Evolutionary conservation across 1,140 invertebrate genomes (phyloP).

Genomic region (Drosophila virilis): DNA sequence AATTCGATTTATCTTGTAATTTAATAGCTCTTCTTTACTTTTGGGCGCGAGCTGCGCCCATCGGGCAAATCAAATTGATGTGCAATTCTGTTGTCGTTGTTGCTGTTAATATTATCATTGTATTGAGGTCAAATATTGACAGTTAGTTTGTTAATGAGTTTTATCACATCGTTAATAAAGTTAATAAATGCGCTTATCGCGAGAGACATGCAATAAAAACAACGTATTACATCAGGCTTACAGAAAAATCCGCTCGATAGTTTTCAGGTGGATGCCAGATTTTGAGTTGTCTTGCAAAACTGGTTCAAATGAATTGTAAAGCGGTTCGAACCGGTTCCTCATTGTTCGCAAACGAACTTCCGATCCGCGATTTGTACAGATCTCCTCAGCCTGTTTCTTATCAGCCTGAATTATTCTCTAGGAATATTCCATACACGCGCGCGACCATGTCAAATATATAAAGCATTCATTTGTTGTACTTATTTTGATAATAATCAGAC

Average conservation of each 20-base stretch:
- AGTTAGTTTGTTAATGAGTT: constrained; percentile 52
- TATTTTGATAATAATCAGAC: constrained; percentile 16
- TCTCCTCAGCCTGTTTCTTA: background rate
- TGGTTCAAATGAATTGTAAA: background rate
- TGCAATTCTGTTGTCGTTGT: constrained; percentile 8
- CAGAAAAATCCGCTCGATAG: constrained; percentile 7
- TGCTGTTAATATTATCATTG: constrained; percentile 12
- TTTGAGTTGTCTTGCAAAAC: constrained; percentile 3
- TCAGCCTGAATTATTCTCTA: background rate
- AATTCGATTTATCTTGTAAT: constrained; percentile 15
- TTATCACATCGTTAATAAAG: constrained; percentile 66
- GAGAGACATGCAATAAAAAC: constrained; percentile 60
- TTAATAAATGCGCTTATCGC: constrained; percentile 70
- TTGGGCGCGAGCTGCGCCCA: constrained; percentile 5
- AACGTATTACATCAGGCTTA: constrained; percentile 71
- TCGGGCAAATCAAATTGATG: constrained; percentile 68
- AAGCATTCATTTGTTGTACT: constrained; percentile 7
- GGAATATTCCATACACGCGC: constrained; percentile 32
- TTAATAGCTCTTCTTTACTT: constrained; percentile 1
- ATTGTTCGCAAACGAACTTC: constrained; percentile 4
- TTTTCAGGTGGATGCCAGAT: constrained; percentile 1
- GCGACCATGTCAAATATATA: constrained; percentile 1
- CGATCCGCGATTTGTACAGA: constrained; percentile 19
- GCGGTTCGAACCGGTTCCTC: constrained; percentile 17
- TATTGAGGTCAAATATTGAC: constrained; percentile 72